Percentiles rank a stretch among this genome's conserved stretches.
Conservation (phyloP, 2,113 vertebrate genomes). For the Todiramphus saurophagus region DNA sequence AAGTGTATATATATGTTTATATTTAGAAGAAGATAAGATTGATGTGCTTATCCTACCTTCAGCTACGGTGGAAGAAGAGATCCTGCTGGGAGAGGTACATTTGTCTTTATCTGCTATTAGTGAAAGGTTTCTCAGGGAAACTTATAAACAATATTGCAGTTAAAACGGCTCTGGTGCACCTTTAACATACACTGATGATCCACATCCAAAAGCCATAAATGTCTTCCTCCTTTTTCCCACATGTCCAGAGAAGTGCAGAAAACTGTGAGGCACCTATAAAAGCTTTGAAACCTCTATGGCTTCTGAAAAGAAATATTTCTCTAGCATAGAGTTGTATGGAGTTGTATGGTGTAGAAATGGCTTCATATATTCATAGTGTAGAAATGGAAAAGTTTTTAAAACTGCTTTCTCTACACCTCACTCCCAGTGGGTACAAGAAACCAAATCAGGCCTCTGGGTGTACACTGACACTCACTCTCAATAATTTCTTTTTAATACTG, state of each 20-base stretch:
- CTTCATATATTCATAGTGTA: background rate
- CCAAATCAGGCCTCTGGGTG: background rate
- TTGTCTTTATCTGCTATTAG: background rate
- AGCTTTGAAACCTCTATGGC: background rate
- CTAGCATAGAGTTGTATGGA: no score
- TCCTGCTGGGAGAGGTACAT: background rate
- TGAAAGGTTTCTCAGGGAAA: background rate
- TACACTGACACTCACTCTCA: background rate
- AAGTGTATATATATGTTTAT: background rate
- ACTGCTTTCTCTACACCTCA: background rate
- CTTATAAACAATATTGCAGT: background rate
- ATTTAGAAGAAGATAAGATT: background rate
- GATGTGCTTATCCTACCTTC: background rate
- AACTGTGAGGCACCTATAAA: background rate
- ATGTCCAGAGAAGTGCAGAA: background rate
- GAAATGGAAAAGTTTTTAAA: background rate
- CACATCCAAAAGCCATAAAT: background rate
- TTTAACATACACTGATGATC: background rate
- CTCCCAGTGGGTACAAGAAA: background rate
- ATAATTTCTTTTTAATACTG: background rate
- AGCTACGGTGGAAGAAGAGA: background rate
- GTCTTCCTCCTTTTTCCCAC: background rate
- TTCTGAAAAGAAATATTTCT: background rate
- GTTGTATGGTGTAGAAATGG: rapidly evolving
- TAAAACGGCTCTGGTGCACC: background rate